Conservation (phyloP, 2,113 vertebrate genomes). For the Poecilia latipinna region DNA sequence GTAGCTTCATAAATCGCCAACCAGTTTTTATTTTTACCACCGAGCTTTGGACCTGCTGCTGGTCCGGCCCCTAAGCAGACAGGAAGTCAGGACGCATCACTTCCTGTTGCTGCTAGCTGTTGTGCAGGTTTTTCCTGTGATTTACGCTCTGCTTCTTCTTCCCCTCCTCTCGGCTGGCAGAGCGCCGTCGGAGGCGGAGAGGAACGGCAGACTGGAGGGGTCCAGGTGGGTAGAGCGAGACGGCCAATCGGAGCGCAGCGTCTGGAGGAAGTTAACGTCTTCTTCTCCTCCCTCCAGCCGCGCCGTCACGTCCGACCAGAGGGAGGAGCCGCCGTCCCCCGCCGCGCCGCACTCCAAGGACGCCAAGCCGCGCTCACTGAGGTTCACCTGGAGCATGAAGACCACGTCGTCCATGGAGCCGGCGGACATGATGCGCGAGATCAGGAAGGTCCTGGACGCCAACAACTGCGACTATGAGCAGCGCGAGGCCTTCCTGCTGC, state of each 20-base stretch:
- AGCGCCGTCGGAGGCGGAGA: constrained; percentile 38
- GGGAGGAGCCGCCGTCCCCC: constrained; percentile 33
- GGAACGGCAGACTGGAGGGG: constrained; percentile 23
- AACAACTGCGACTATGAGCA: constrained; percentile 58
- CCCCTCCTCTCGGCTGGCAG: constrained; percentile 13
- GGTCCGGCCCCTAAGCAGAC: too few relatives aligned
- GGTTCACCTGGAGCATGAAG: constrained; percentile 63
- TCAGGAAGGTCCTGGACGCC: constrained; percentile 49
- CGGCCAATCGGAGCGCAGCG: constrained; percentile 10
- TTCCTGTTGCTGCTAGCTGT: too few relatives aligned
- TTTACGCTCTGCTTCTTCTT: too few relatives aligned
- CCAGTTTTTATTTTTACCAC: too few relatives aligned
- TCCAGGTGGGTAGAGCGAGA: constrained; percentile 34
- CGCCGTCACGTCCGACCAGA: constrained; percentile 23
- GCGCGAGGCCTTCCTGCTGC: constrained; percentile 47
- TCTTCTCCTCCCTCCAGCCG: constrained; percentile 19
- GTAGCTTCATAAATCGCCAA: too few relatives aligned
- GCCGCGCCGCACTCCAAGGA: constrained; percentile 35
- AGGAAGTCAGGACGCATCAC: too few relatives aligned
- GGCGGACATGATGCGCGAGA: constrained; percentile 56
- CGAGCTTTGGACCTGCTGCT: too few relatives aligned
- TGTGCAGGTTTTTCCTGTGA: too few relatives aligned
- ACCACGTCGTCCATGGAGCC: constrained; percentile 59
- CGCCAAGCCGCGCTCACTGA: constrained; percentile 41
- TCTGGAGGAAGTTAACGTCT: not conserved